A percentile compares a stretch with the other conserved stretches of the same genome.
Evolutionary conservation across 2,888 invertebrate genomes (phyloP).

Genomic region (Drosophila buzzatii): DNA sequence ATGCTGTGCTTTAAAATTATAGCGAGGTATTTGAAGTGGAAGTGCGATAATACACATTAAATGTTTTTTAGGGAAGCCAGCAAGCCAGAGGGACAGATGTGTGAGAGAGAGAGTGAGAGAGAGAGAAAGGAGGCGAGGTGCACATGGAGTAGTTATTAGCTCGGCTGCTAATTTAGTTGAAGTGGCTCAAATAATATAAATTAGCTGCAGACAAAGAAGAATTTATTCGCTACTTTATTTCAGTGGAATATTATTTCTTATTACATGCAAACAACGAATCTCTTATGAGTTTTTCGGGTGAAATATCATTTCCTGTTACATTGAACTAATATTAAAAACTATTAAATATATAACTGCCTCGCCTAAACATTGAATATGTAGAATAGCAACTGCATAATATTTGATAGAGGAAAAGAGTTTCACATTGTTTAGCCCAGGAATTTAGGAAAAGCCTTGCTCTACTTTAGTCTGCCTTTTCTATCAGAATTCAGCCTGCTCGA

Average conservation of each 20-base stretch:
- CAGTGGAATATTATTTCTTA: too few species aligned
- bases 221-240: neutral
- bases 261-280: neutral
- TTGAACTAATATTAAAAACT: neutral
- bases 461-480: neutral
- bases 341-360: neutral
- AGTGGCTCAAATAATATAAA: neutral
- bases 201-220: neutral
- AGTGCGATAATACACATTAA: constrained; percentile 19
- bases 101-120: too few species aligned
- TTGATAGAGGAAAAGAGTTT: neutral
- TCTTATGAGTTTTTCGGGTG: neutral
- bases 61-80: neutral
- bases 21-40: constrained; percentile 12
- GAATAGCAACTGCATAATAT: neutral
- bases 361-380: neutral
- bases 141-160: neutral
- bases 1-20: constrained; percentile 25
- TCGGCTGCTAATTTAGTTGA: neutral
- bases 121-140: too few species aligned
- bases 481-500: neutral
- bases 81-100: too few species aligned
- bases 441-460: neutral
- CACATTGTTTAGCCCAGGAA: neutral
- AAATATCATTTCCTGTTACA: neutral